These are phyloP conservation scores for Anomalospiza imberbis DNA, from an alignment of 2,797 vertebrate genomes.

Conservation along the genomic window DNA sequence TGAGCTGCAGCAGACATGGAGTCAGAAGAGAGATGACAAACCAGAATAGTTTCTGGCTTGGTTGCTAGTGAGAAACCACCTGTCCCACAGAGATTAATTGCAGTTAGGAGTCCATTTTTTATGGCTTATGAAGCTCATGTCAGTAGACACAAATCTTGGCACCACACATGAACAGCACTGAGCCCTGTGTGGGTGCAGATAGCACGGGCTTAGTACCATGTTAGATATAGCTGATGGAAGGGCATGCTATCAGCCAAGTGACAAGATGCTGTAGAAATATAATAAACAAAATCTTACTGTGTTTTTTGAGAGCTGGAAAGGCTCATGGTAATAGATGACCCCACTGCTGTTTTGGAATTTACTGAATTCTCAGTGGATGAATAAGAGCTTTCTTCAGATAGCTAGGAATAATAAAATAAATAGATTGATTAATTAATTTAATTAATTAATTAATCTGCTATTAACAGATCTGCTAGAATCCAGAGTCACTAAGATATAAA, in stretches of 20 bases:
- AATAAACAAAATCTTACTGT: conserved; percentile 58
- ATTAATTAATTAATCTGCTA: background rate
- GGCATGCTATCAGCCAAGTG: background rate
- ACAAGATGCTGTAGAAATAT: background rate
- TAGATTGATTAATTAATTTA: background rate
- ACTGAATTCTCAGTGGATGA: conserved; percentile 30
- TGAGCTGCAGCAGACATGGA: background rate
- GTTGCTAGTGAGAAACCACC: background rate
- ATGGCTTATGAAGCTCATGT: background rate
- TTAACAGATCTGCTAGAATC: background rate
- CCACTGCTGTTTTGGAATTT: conserved; percentile 20
- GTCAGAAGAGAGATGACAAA: background rate
- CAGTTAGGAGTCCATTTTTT: background rate
- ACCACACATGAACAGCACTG: background rate
- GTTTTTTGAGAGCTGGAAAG: background rate
- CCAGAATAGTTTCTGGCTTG: background rate
- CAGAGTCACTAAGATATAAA: background rate
- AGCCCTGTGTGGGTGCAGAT: background rate
- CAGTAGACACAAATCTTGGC: background rate
- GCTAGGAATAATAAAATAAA: conserved; percentile 49
- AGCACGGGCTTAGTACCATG: background rate
- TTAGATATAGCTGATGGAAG: background rate
- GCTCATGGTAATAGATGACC: background rate
- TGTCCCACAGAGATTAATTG: background rate
- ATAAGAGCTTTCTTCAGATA: conserved; percentile 25